These are phyloP conservation scores for Molanna angustata DNA, from an alignment of 2,888 invertebrate genomes.

Conservation along the genomic window DNA sequence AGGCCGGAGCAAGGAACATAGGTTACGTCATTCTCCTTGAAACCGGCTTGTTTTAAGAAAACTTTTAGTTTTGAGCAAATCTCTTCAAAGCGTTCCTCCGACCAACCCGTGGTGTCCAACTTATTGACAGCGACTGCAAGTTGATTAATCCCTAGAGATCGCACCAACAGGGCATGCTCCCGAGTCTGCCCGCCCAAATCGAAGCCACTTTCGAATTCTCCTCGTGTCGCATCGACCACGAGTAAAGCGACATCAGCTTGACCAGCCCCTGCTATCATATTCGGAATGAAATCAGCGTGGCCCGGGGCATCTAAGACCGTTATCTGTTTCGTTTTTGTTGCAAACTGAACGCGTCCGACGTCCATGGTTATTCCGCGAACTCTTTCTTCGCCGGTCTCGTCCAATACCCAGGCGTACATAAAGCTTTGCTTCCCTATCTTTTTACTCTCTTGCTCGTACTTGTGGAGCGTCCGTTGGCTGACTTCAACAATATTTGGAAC, in stretches of 20 bases:
- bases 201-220: slow-evolving; percentile 99
- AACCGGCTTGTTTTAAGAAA: slow-evolving; percentile 90
- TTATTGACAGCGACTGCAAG: slow-evolving; percentile 96
- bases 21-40: slow-evolving; percentile 79
- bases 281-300: slow-evolving; percentile 98
- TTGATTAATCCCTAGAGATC: slow-evolving; percentile 87
- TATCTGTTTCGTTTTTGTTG: slow-evolving; percentile 78
- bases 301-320: slow-evolving; percentile 96
- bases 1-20: slow-evolving; percentile 96
- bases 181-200: slow-evolving; percentile 97
- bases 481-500: too few species aligned
- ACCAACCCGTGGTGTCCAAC: slow-evolving; percentile 94
- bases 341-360: slow-evolving; percentile 89
- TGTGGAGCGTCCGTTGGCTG: slow-evolving; percentile 86
- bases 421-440: slow-evolving; percentile 98
- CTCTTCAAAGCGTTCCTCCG: slow-evolving; percentile 84
- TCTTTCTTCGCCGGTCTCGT: slow-evolving; percentile 97
- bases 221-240: slow-evolving; percentile 93
- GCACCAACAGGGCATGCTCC: slow-evolving; percentile 93
- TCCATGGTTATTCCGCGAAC: slow-evolving; percentile 99
- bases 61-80: slow-evolving; percentile 76
- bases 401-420: slow-evolving; percentile 98
- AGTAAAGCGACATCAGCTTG: slow-evolving; percentile 97
- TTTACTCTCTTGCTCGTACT: slow-evolving; percentile 95
- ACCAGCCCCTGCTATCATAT: slow-evolving; percentile 98